Base-by-base conservation (phyloP, 2,797 vertebrate genomes). In the Caiman crocodilus region DNA sequence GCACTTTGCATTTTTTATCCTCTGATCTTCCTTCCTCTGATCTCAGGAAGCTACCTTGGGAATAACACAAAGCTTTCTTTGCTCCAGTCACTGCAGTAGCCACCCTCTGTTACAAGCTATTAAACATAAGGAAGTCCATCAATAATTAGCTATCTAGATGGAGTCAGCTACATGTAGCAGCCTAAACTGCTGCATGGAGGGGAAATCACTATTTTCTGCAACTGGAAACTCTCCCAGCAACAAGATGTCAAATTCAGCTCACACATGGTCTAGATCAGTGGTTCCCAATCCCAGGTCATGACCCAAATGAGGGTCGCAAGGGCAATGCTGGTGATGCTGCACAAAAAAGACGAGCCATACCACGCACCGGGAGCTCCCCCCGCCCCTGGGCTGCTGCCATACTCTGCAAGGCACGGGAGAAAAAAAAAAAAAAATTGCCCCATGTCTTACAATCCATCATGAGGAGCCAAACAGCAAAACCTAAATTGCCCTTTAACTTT, bases 161-260 rank as follows among this genome's bases (percentile, higher is more conserved):
- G 35, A 42, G 21, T 3, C 14, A 25, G 35, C 23, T 42, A 91
- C 86, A 91, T 93, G 76, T 91, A 69, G 90, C 84, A 90, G 88
- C 90, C 59, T 0, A 84, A 92, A 90, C 84, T 96, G 87, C 73
- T 91, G 84, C 95, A 94, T 87, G 81, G 91, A 94, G 95, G 32
- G 94, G 90, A 94, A 92, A 96, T 79, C 82, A 79, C 83, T 97
- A 90, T 85, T 91, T 95, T 95, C 94, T 96, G 95, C 93, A 95
- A 94, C 88, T 95, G 93, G 95, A 96, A 94, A 96, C 88, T 96
- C 95, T 96, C 95, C 95, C 95, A 95, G 95, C 95, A 96, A 96
- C 95, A 86, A 96, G 93, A 96, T 88, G 95, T 95, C 95, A 95
- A 95, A 95, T 94, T 95, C 65, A 76, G 94, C 93, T 96, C 95